phyloP scores from a whole-genome alignment of 2,888 invertebrate genomes.

The Aromia moschata region DNA sequence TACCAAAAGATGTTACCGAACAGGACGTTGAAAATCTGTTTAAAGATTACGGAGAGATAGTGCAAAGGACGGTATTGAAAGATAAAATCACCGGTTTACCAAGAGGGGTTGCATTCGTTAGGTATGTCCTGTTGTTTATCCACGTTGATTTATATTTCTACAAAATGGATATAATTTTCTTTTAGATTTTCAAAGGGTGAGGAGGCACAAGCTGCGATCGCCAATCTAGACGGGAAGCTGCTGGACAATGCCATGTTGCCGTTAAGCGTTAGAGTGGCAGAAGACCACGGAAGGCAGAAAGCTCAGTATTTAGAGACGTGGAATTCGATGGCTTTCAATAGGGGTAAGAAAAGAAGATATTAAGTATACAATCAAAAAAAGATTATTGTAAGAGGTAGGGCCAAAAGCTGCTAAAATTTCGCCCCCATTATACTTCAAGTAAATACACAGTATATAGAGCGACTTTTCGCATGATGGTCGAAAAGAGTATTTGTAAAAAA shows the following conservation, averaged over 20 bases:
- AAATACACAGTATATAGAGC: constrained; percentile 5
- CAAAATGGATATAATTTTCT: not conserved
- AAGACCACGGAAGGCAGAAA: constrained; percentile 86
- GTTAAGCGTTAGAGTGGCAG: constrained; percentile 79
- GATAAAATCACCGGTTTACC: constrained; percentile 90
- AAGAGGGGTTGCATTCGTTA: constrained; percentile 91
- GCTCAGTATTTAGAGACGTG: constrained; percentile 66
- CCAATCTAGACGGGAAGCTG: constrained; percentile 83
- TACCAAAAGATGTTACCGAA: constrained; percentile 87
- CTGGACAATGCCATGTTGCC: constrained; percentile 86
- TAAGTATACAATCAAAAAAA: constrained; percentile 20
- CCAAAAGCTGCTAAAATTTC: constrained; percentile 1
- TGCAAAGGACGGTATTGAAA: constrained; percentile 89
- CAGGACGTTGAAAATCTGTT: constrained; percentile 86
- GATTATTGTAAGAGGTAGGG: constrained; percentile 1
- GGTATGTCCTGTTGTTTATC: constrained; percentile 65
- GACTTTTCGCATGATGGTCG: not conserved
- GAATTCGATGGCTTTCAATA: constrained; percentile 52
- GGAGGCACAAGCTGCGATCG: constrained; percentile 91
- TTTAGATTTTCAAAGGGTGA: constrained; percentile 84
- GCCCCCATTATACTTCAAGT: not conserved
- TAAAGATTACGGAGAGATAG: constrained; percentile 88
- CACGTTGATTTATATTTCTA: not conserved
- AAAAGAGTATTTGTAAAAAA: not conserved
- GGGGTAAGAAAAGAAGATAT: constrained; percentile 53